A percentile compares a stretch with the other conserved stretches of the same genome.
Conservation (phyloP, 2,888 invertebrate genomes). For the Dolomedes plantarius region DNA sequence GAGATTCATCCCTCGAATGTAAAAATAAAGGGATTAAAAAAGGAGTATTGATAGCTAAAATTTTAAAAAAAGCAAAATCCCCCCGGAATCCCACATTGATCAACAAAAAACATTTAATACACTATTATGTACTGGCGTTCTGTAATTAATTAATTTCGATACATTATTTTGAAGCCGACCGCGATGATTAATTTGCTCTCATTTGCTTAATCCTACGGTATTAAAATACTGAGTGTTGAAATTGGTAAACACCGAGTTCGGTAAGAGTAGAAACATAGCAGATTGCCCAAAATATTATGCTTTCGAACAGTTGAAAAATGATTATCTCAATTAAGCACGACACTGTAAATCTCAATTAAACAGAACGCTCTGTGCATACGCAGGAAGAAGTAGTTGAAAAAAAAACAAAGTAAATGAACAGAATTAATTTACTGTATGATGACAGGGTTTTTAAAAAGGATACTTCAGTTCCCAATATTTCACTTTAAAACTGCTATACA, state of each 20-base stretch:
- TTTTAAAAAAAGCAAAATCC: neutral
- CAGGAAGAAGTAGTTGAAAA: too few relatives aligned
- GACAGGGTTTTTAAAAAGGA: too few relatives aligned
- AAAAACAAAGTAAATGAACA: too few relatives aligned
- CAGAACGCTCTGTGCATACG: too few relatives aligned
- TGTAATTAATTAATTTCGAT: slow-evolving; percentile 3
- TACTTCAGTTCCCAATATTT: too few relatives aligned
- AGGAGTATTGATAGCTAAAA: neutral
- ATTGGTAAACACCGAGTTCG: neutral
- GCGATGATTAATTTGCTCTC: slow-evolving; percentile 12
- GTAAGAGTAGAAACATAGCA: neutral
- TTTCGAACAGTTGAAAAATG: too few relatives aligned
- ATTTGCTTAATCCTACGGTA: slow-evolving; percentile 6
- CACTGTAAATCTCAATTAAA: too few relatives aligned
- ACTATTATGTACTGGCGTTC: neutral
- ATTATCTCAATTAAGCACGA: too few relatives aligned
- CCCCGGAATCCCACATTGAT: neutral
- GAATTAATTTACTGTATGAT: too few relatives aligned
- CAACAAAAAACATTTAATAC: neutral
- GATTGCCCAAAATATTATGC: too few relatives aligned
- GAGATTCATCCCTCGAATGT: neutral
- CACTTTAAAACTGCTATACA: too few relatives aligned
- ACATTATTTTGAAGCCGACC: neutral
- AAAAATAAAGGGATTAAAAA: neutral
- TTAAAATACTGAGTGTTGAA: neutral